Base-by-base conservation (phyloP, 1,140 invertebrate species). In the Eumeta japonica region DNA sequence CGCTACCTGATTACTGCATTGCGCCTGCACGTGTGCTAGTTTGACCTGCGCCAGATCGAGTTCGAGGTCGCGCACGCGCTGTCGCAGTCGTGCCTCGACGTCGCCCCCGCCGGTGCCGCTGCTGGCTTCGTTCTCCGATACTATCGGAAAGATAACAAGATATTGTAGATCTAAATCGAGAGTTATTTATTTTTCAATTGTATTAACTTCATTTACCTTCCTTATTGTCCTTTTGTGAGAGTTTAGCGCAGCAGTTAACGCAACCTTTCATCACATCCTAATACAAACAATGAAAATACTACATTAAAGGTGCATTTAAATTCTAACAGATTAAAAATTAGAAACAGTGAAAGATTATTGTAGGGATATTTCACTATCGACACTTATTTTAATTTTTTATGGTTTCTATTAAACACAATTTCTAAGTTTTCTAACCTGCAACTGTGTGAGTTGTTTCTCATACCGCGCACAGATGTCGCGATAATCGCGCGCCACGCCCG, bases 1-100 rank as follows among this genome's bases (percentile, higher is more conserved):
- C n/a, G 14, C 35, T 62, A 89, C 89, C 80, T 97, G 93, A 79
- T 95, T 97, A 53, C 88, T 85, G 77, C 96, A 98, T 74, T 98
- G 91, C 0, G 94, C 90, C 76, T 99, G 94, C 2, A 98, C 97
- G 37, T 97, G 85, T 0, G 93, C 94, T 44, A 99, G 77, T 64
- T 99, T 99, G 0, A 95, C 94, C 62, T 95, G 90, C 2, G 95
- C 96, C 38, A 99, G 73, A 61, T 98, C 95, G 32, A 98, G 75
- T 64, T 99, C 96, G 14, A 98, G 75, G 65, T 97, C 93, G 9
- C 90, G 81, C 36, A 97, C 85, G 46, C 89, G 80, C 49, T 89
- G 83, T 39, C 81, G 72, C 3, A 80, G 74, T 27, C 76, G 48
- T 10, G 72, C 57, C 43, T 74, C 62, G 2, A 66, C 59, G 19